phyloP scores from a whole-genome alignment of 2,797 vertebrate species.

The Eulemur rubriventer region DNA sequence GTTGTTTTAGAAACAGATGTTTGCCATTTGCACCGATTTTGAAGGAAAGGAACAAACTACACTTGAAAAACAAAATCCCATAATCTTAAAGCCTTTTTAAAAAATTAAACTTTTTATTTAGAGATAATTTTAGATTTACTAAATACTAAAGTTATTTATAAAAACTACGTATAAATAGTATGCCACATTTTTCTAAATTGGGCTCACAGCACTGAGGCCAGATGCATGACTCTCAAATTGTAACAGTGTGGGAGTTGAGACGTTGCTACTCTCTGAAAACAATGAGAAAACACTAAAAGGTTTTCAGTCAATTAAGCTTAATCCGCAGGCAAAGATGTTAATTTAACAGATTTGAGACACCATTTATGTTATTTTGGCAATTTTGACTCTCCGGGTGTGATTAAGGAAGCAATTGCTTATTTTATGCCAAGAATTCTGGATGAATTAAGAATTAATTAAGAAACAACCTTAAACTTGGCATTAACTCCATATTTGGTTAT shows the following conservation, averaged over 20 bases:
- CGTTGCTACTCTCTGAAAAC: slow-evolving; percentile 79
- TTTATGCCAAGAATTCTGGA: slow-evolving; percentile 82
- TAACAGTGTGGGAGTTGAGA: slow-evolving; percentile 72
- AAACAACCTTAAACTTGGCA: slow-evolving; percentile 71
- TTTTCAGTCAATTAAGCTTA: slow-evolving; percentile 81
- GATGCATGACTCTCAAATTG: slow-evolving; percentile 75
- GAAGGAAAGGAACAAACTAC: background rate
- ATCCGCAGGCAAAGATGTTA: slow-evolving; percentile 83
- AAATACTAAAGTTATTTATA: slow-evolving; percentile 20
- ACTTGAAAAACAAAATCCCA: slow-evolving; percentile 57
- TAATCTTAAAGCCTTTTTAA: background rate
- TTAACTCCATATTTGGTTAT: slow-evolving; percentile 68
- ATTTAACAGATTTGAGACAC: slow-evolving; percentile 83
- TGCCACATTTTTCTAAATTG: slow-evolving; percentile 79
- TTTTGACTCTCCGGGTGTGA: slow-evolving; percentile 80
- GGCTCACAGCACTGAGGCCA: slow-evolving; percentile 75
- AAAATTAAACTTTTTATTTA: slow-evolving; percentile 55
- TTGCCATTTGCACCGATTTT: slow-evolving; percentile 12
- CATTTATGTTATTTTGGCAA: slow-evolving; percentile 79
- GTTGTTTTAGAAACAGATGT: background rate
- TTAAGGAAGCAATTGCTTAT: slow-evolving; percentile 82
- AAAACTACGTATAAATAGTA: slow-evolving; percentile 68
- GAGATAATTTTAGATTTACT: slow-evolving; percentile 52
- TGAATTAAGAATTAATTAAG: slow-evolving; percentile 80
- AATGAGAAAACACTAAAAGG: slow-evolving; percentile 81